These are phyloP conservation scores for Mastomys coucha DNA, from an alignment of 2,113 vertebrate species.

Conservation along the genomic window DNA sequence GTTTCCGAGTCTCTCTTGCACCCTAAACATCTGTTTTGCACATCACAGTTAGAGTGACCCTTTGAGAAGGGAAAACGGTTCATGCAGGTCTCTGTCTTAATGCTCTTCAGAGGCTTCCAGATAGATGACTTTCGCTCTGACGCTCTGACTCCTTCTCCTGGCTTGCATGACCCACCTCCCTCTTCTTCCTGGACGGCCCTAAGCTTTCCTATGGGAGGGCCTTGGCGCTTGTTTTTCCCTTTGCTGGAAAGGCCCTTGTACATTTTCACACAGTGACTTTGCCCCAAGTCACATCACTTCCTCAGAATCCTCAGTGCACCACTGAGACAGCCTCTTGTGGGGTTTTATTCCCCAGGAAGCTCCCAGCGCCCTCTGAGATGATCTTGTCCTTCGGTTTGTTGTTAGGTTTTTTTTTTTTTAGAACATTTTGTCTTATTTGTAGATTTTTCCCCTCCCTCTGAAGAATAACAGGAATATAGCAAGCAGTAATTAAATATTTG, in stretches of 20 bases:
- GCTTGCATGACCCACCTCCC: not conserved
- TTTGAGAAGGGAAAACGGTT: not conserved
- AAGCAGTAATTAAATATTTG: slow-evolving; percentile 45
- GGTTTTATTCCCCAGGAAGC: not conserved
- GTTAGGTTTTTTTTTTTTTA: not conserved
- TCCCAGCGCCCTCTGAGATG: not conserved
- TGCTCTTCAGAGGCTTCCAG: not conserved
- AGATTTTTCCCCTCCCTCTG: not conserved
- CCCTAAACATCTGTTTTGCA: not conserved
- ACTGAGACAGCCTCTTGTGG: not conserved
- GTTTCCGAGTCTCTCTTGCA: not conserved
- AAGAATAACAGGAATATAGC: not conserved
- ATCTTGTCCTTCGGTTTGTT: not conserved
- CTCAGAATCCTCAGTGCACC: not conserved
- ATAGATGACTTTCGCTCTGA: not conserved
- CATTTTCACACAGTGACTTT: not conserved
- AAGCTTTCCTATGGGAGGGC: not conserved
- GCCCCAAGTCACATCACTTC: not conserved
- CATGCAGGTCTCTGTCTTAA: not conserved
- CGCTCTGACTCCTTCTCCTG: not conserved
- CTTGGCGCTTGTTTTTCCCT: not conserved
- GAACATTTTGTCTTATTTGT: slow-evolving; percentile 1
- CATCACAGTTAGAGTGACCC: not conserved
- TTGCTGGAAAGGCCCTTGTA: not conserved
- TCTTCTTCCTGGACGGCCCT: not conserved